These are phyloP conservation scores for Neoseiulus cucumeris DNA, from an alignment of 1,140 invertebrate species.

Conservation along the genomic window DNA sequence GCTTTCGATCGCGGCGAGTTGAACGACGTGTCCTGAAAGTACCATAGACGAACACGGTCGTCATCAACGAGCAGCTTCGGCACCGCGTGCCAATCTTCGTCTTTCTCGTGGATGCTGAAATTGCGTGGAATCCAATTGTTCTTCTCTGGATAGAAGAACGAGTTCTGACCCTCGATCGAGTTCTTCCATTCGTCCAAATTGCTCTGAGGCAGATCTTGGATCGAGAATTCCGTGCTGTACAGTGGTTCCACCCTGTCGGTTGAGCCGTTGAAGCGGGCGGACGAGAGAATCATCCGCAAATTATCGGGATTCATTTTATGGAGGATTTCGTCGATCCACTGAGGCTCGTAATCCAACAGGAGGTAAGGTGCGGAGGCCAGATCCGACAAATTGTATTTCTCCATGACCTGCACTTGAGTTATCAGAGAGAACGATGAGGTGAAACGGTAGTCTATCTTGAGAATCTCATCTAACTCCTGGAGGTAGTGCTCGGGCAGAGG, in stretches of 20 bases:
- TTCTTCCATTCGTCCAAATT: not conserved
- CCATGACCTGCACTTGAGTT: not conserved
- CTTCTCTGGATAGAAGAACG: not conserved
- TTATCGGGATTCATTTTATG: not conserved
- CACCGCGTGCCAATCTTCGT: not conserved
- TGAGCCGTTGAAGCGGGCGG: not conserved
- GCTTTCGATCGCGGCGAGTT: slow-evolving; percentile 6
- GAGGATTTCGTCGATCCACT: not conserved
- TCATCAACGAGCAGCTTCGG: not conserved
- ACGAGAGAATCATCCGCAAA: not conserved
- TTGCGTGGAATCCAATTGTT: not conserved
- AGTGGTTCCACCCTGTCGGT: slow-evolving; percentile 8
- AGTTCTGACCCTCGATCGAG: not conserved
- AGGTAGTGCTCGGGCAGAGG: not conserved
- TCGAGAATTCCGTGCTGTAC: not conserved
- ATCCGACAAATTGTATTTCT: slow-evolving; percentile 4
- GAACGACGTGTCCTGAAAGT: not conserved
- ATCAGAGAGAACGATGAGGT: not conserved
- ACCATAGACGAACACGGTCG: not conserved
- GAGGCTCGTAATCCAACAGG: not conserved
- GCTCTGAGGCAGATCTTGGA: not conserved
- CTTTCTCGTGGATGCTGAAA: slow-evolving; percentile 8
- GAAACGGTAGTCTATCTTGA: not conserved
- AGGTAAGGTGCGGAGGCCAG: not conserved
- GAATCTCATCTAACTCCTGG: not conserved